Evolutionary conservation across 2,888 invertebrate genomes (phyloP), one percentile per base, ranked within the genome.

Genomic region (Willowsia nigromaculata): DNA sequence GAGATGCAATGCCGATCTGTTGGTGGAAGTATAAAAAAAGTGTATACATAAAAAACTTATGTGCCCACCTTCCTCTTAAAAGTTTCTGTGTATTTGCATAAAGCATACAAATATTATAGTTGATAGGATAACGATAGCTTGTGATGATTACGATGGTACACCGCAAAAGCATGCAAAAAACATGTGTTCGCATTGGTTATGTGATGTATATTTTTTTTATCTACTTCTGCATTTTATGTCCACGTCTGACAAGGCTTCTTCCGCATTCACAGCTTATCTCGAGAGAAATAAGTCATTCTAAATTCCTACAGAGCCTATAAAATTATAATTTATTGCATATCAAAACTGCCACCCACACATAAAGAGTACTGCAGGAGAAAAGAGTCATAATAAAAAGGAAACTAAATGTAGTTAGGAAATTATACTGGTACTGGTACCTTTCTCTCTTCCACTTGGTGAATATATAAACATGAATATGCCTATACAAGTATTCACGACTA

Each of bases 331-430:
- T 59, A 59, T 59, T 59, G 59, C 59, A 22, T 6, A 59, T 27
- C 59, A 25, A n/a, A 59, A 59, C 59, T 59, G 59, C 59, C 59
- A 59, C 59, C 59, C 59, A 59, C 59, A 6, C 25, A 59, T 18
- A 4, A 1, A 53, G 11, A n/a, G 53, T n/a, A n/a, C n/a, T n/a
- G n/a, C n/a, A n/a, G n/a, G 11, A 50, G 11, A 50, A 6, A 22
- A 6, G n/a, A 6, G n/a, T n/a, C n/a, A n/a, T n/a, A n/a, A n/a
- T n/a, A n/a, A 53, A 53, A 53, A 53, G 53, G 18, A 53, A 50
- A 53, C 9, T 13, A 6, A 43, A 9, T 18, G n/a, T 53, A 18
- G 13, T 6, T 53, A 22, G 53, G 18, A 53, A 22, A 53, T n/a
- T 3, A 3, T 53, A 18, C 3, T 3, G 22, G 22, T 13, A 13